Percentiles rank a stretch among this genome's conserved stretches.
Evolutionary conservation across 2,888 invertebrate species (phyloP).

Genomic region (Volucella inanis): DNA sequence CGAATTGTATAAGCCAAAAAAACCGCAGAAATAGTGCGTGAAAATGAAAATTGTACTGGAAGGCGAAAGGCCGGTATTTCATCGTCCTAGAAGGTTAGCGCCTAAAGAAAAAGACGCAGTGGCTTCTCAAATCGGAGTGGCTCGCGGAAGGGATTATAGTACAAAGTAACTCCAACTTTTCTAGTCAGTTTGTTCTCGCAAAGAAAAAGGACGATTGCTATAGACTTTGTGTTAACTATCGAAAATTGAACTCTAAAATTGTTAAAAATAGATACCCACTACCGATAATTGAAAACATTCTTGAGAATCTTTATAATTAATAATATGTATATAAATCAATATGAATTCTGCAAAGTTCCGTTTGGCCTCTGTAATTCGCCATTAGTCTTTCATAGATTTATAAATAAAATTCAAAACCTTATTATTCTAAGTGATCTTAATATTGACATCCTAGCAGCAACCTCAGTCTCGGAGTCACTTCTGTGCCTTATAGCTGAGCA

Average conservation of each 20-base stretch:
- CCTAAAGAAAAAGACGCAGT: conserved; percentile 76
- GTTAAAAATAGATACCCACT: conserved; percentile 63
- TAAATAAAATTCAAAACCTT: no score
- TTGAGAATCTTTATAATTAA: conserved; percentile 75
- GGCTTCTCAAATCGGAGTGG: conserved; percentile 76
- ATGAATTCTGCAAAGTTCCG: background rate
- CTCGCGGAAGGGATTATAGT: conserved; percentile 69
- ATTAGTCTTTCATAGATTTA: background rate
- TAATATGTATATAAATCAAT: no score
- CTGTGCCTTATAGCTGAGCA: no score
- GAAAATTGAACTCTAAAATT: conserved; percentile 1
- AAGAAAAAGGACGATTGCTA: conserved; percentile 70
- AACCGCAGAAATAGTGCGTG: conserved; percentile 2
- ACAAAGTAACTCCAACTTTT: conserved; percentile 67
- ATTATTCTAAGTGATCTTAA: no score
- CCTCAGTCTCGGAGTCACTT: no score
- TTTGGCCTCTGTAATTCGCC: conserved; percentile 8
- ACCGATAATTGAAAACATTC: conserved; percentile 76
- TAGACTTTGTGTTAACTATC: conserved; percentile 79
- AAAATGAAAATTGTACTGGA: conserved; percentile 34
- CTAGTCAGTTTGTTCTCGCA: conserved; percentile 75
- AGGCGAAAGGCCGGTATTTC: conserved; percentile 76
- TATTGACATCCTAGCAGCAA: no score
- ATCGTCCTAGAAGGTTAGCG: conserved; percentile 76
- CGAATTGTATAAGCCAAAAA: background rate